Evolutionary conservation across 2,113 vertebrate genomes (phyloP).

Genomic region (Melanerpes formicivorus): DNA sequence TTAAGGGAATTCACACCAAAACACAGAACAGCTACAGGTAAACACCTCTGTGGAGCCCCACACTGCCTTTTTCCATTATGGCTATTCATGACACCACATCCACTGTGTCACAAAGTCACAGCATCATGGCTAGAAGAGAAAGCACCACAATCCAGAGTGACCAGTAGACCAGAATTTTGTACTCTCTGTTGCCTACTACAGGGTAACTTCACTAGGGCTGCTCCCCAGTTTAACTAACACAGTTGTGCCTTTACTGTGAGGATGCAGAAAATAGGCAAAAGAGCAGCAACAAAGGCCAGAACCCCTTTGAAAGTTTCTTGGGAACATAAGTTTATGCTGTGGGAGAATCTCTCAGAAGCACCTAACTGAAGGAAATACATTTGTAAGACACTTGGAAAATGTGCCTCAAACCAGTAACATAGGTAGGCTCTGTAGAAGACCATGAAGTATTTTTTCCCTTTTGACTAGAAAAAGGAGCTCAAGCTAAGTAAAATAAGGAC

Average conservation of each 20-base stretch:
- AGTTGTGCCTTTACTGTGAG: no score
- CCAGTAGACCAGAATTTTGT: background rate
- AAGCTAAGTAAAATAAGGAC: background rate
- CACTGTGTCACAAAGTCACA: background rate
- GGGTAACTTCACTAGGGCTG: background rate
- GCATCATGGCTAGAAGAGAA: accelerated
- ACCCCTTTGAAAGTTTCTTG: background rate
- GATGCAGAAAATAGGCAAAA: background rate
- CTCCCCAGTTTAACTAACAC: background rate
- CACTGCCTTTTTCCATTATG: accelerated
- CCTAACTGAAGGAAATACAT: background rate
- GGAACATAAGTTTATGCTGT: background rate
- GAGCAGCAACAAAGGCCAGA: background rate
- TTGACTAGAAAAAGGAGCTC: background rate
- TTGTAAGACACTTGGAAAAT: background rate
- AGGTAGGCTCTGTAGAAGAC: background rate
- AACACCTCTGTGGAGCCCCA: accelerated
- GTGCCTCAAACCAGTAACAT: accelerated
- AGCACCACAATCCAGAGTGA: background rate
- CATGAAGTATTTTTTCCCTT: background rate
- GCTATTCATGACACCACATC: background rate
- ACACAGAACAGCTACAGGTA: background rate
- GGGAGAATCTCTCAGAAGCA: background rate
- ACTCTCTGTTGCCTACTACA: background rate
- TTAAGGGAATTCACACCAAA: background rate